Base-by-base conservation (phyloP, 2,797 vertebrate species). In the Xiphorhynchus erythropygius region DNA sequence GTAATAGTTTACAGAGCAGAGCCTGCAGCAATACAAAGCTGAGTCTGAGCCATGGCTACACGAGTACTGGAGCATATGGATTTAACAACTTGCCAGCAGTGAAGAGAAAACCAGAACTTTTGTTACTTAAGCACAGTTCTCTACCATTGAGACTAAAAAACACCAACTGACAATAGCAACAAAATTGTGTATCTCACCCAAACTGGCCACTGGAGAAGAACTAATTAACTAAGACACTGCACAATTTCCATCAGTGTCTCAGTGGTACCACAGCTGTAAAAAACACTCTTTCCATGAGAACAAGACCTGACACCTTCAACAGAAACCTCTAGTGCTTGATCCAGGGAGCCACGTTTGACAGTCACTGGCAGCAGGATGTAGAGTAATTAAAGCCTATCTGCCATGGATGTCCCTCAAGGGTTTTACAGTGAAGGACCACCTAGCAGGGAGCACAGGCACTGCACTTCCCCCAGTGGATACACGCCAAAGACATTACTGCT, bases 71-170 rank as follows among this genome's bases (percentile, higher is more conserved):
- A 94, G 60, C 91, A 35, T 19, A 60, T 55, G 85, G 57, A 75
- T 87, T 92, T 91, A 92, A 93, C 84, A 68, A 55, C 60, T 80
- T n/a, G 13, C 35, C 81, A 87, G 24, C 68, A 86, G 69, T 44
- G 73, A 95, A 89, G 91, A 93, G 76, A 91, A 95, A 96, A 90
- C 11, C 91, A 94, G 90, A 89, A 71, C 65, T 32, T 91, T 73
- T 73, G 67, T 46, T 79, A 17, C 39, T 77, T 32, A 41, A 65
- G 37, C 78, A 64, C 28, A 71, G 42, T 30, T 50, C 52, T 57
- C 18, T n/a, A 13, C 24, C 63, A 27, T 0, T 19, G 50, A 47
- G 77, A 33, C 39, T 86, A 32, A 92, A 69, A 77, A 62, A 18
- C 53, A 37, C 55, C 17, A 44, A 62, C 82, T 52, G 35, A 75